Evolutionary conservation across 2,797 vertebrate species (phyloP).

Genomic region (Coracias cyanogaster): DNA sequence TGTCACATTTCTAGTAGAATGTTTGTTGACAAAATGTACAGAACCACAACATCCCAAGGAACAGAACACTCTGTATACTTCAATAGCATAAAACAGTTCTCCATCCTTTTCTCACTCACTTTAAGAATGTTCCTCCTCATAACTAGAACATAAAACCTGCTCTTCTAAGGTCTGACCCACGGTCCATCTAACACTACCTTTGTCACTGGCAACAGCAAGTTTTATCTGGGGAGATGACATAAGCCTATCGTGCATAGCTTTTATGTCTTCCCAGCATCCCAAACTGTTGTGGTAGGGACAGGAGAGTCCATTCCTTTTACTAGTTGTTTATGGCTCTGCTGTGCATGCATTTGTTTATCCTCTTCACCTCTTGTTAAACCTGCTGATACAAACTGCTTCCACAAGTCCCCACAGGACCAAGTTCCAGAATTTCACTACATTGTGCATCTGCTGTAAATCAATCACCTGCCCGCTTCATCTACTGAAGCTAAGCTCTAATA

Average conservation of each 20-base stretch:
- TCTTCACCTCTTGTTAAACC: background rate
- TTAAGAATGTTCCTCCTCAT: background rate
- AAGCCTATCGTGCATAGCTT: background rate
- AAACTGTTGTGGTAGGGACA: background rate
- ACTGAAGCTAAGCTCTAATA: background rate
- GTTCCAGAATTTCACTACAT: background rate
- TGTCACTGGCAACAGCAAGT: background rate
- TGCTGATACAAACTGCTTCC: background rate
- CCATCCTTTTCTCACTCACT: background rate
- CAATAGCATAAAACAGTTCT: background rate
- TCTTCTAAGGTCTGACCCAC: background rate
- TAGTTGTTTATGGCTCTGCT: background rate
- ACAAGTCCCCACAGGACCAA: background rate
- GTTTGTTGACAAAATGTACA: background rate
- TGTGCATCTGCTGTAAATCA: background rate
- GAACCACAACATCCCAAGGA: background rate
- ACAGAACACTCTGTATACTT: background rate
- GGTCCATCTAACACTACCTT: background rate
- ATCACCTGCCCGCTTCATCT: background rate
- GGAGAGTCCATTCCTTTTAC: background rate
- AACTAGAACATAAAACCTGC: background rate
- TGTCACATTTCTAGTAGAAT: background rate
- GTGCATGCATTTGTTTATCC: background rate
- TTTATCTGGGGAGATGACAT: rapidly evolving
- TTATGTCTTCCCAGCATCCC: background rate